Percentiles rank a stretch among this genome's conserved stretches.
These are phyloP conservation scores for Bambusicola thoracicus DNA, from an alignment of 2,113 vertebrate genomes.

Conservation along the genomic window DNA sequence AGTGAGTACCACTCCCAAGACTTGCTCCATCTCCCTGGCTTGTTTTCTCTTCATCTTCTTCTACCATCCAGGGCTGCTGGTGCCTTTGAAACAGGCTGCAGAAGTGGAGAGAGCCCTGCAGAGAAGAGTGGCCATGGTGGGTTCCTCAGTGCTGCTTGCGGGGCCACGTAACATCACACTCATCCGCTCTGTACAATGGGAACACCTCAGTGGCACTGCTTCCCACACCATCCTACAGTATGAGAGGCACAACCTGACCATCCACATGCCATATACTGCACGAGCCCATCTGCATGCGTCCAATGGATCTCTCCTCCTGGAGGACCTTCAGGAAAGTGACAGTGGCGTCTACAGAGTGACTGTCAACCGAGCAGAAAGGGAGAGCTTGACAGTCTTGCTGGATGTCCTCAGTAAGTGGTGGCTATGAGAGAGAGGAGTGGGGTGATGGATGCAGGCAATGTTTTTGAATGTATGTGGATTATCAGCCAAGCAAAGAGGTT, in stretches of 20 bases:
- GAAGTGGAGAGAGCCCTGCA: rapidly evolving
- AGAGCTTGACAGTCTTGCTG: constrained; percentile 12
- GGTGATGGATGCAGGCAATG: rapidly evolving
- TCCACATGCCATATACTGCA: rapidly evolving
- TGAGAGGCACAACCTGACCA: rapidly evolving
- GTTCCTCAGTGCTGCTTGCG: constrained; percentile 9
- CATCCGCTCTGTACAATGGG: background rate
- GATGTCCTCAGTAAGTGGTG: constrained; percentile 48
- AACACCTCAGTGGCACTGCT: background rate
- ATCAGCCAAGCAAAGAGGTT: rapidly evolving
- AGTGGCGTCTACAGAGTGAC: constrained; percentile 45
- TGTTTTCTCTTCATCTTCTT: background rate
- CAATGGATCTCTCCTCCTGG: constrained; percentile 18
- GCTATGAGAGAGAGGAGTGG: rapidly evolving
- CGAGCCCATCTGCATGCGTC: background rate
- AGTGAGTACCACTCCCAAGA: background rate
- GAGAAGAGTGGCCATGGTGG: background rate
- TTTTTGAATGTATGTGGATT: rapidly evolving
- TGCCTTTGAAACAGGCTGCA: background rate
- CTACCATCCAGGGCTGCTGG: background rate
- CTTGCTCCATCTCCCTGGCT: rapidly evolving
- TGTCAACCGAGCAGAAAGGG: rapidly evolving
- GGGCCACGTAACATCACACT: rapidly evolving
- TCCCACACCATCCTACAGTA: background rate
- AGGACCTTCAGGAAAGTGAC: constrained; percentile 11